Percentiles rank a stretch among this genome's conserved stretches.
phyloP scores from a whole-genome alignment of 2,113 vertebrate genomes.

The Ascaphus truei region DNA sequence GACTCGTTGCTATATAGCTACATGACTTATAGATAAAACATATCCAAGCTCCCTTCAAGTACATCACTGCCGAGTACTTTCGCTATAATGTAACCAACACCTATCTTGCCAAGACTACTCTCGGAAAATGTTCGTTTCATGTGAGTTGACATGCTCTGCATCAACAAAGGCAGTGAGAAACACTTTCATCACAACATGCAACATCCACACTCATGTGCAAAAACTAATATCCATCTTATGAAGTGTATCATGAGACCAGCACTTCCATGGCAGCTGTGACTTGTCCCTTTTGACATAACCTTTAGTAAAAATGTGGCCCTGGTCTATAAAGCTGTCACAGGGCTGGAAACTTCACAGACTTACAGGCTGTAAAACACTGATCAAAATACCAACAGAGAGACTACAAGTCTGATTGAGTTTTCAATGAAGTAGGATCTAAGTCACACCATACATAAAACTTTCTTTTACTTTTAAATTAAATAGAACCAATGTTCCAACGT shows the following conservation, averaged over 20 bases:
- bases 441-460: neutral
- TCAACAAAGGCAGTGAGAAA: neutral
- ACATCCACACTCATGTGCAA: neutral
- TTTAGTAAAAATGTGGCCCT: conserved; percentile 24
- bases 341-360: conserved; percentile 11
- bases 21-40: too few species aligned
- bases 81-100: too few species aligned
- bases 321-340: neutral
- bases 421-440: conserved; percentile 26
- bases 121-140: too few species aligned
- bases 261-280: conserved; percentile 30
- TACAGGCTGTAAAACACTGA: conserved; percentile 28
- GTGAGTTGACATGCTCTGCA: neutral
- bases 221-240: conserved; percentile 5
- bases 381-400: conserved; percentile 35
- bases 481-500: neutral
- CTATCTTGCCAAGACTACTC: too few species aligned
- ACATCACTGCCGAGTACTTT: too few species aligned
- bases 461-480: neutral
- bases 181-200: neutral
- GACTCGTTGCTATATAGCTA: too few species aligned
- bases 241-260: neutral
- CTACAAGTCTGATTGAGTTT: conserved; percentile 30
- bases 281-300: conserved; percentile 7
- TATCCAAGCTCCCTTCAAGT: too few species aligned